phyloP scores from a whole-genome alignment of 2,797 vertebrate genomes.

The Poecile montanus region DNA sequence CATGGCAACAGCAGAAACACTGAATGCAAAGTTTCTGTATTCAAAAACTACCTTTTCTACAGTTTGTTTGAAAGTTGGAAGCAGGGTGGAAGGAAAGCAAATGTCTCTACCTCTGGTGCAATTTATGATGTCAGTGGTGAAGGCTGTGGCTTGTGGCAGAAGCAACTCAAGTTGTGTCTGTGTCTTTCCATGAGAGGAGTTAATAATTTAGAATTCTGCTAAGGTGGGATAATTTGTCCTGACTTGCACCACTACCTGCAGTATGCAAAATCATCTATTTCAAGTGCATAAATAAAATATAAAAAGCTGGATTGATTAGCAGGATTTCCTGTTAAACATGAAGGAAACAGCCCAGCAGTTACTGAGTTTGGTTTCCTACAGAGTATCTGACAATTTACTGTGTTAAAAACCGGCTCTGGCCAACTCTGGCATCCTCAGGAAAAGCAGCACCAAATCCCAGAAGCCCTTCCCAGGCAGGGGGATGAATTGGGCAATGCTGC shows the following conservation, averaged over 20 bases:
- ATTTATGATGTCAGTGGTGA: neutral
- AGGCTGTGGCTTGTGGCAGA: neutral
- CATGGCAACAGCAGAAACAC: neutral
- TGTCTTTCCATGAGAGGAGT: neutral
- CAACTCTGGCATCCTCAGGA: neutral
- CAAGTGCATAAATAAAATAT: neutral
- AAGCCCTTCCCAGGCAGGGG: neutral
- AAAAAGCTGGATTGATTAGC: neutral
- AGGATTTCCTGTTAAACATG: neutral
- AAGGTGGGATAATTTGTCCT: neutral
- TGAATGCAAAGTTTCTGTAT: neutral
- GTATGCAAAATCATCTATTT: neutral
- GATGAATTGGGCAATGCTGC: neutral
- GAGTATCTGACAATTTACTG: neutral
- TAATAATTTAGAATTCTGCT: neutral
- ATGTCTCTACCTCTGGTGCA: neutral
- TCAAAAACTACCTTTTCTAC: neutral
- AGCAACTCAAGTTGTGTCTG: neutral
- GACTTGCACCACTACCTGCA: neutral
- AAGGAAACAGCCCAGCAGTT: neutral
- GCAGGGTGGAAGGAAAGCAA: neutral
- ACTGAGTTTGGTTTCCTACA: neutral
- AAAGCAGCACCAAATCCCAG: neutral
- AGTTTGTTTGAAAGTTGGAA: neutral
- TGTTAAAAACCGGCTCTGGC: neutral